These are phyloP conservation scores for Cryptotis parvus DNA, from an alignment of 2,113 vertebrate genomes.

Conservation along the genomic window DNA sequence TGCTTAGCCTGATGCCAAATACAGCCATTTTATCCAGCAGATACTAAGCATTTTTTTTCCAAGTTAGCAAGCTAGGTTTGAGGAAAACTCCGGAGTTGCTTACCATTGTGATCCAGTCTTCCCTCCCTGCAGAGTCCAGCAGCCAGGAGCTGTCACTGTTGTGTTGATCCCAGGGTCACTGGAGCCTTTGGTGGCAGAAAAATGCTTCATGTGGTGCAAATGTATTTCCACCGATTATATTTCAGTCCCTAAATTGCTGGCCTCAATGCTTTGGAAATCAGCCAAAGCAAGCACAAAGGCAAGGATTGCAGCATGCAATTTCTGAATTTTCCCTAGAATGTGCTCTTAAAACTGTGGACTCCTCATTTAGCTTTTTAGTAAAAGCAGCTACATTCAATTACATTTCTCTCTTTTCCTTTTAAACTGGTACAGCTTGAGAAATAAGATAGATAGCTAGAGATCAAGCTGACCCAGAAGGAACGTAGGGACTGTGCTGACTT, in stretches of 20 bases:
- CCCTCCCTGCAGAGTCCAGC: slow-evolving; percentile 74
- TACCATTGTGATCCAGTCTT: slow-evolving; percentile 85
- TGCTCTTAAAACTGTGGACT: slow-evolving; percentile 55
- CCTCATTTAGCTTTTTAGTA: slow-evolving; percentile 38
- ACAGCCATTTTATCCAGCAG: slow-evolving; percentile 66
- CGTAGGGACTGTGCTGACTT: slow-evolving; percentile 63
- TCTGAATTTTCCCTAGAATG: slow-evolving; percentile 76
- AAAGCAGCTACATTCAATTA: slow-evolving; percentile 67
- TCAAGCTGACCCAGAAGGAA: slow-evolving; percentile 70
- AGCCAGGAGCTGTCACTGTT: slow-evolving; percentile 81
- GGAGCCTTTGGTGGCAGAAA: slow-evolving; percentile 82
- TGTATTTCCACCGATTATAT: slow-evolving; percentile 85
- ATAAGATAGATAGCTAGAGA: slow-evolving; percentile 71
- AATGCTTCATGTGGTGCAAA: slow-evolving; percentile 85
- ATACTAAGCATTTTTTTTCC: slow-evolving; percentile 46
- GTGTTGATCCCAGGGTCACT: slow-evolving; percentile 80
- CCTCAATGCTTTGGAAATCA: slow-evolving; percentile 86
- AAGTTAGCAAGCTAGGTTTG: slow-evolving; percentile 61
- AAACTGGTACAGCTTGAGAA: slow-evolving; percentile 68
- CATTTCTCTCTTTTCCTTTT: slow-evolving; percentile 64
- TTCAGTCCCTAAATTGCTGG: slow-evolving; percentile 85
- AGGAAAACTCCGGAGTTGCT: slow-evolving; percentile 82
- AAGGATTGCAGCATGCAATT: slow-evolving; percentile 76
- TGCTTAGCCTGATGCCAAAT: slow-evolving; percentile 47
- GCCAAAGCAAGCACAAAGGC: slow-evolving; percentile 83